Evolutionary conservation across 2,888 invertebrate genomes (phyloP), one percentile per base, ranked within the genome.

Genomic region (Diploptera punctata): DNA sequence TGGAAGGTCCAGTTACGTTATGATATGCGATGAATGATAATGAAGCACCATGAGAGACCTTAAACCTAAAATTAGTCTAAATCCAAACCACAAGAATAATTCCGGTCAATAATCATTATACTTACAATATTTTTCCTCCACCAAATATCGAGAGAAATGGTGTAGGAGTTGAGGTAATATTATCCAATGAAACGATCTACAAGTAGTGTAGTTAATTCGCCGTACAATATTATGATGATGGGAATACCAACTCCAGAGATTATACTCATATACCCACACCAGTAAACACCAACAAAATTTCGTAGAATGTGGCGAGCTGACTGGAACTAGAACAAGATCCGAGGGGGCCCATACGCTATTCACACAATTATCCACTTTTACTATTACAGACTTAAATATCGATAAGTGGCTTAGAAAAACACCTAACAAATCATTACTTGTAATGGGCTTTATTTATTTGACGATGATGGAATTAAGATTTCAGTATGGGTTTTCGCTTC

Each of bases 191-290:
- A n/a, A 13, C 76, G 73, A 19, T 73, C 73, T 44, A 76, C 73
- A 4, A 76, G 52, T 24, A 75, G 65, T 9, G 73, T 70, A 1
- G 75, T 72, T 60, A 60, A 76, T 67, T 76, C 76, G n/a, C 76
- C 76, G 54, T 76, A 76, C 21, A 76, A 61, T 21, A 76, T 71
- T 19, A 73, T 76, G 49, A 76, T 71, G 10, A 73, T 3, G 2
- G 76, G 76, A 1, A 86, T 81, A 0, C 86, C 85, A 2, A 82
- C 80, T 0, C 85, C 86, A 52, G 86, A 84, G 10, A 77, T 31
- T 83, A 52, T 0, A 82, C 85, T 70, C 82, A n/a, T n/a, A 78
- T 29, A 16, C 71, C 1, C 43, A 71, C 16, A 1, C 75, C 75
- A 10, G 49, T 16, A 18, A 57, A 19, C 16, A 72, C 49, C 24